A percentile compares a stretch with the other conserved stretches of the same genome.
Conservation (phyloP, 2,113 vertebrate genomes). For the Festucalex cinctus region DNA sequence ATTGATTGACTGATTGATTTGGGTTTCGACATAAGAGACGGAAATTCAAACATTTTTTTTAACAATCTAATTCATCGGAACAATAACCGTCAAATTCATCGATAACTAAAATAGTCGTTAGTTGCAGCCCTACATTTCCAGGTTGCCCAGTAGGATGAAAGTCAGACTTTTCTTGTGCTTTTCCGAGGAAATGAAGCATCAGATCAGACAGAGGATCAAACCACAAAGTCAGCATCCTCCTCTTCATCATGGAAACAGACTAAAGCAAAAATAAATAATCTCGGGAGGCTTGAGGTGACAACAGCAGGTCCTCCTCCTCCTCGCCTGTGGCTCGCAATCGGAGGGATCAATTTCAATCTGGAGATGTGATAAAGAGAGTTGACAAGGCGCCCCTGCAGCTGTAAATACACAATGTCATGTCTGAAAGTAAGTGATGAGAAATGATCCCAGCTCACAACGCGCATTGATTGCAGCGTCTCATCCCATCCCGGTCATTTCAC, state of each 20-base stretch:
- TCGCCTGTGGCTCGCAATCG: conserved; percentile 64
- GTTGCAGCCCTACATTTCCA: background rate
- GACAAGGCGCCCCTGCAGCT: conserved; percentile 59
- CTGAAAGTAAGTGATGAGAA: conserved; percentile 61
- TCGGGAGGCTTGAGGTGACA: conserved; percentile 59
- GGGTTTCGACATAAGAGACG: too few species aligned
- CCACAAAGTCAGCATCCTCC: conserved; percentile 35
- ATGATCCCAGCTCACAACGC: conserved; percentile 54
- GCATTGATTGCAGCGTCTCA: conserved; percentile 54
- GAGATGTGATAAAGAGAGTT: conserved; percentile 67
- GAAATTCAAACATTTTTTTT: too few species aligned
- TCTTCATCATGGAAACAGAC: conserved; percentile 53
- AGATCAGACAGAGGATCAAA: conserved; percentile 40
- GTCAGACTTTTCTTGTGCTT: background rate
- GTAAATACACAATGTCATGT: conserved; percentile 60
- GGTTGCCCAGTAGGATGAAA: background rate
- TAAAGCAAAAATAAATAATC: conserved; percentile 62
- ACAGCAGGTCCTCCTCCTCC: conserved; percentile 60
- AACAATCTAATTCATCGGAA: too few species aligned
- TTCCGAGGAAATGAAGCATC: background rate
- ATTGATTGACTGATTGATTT: too few species aligned
- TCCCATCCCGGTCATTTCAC: conserved; percentile 14
- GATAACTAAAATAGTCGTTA: too few species aligned
- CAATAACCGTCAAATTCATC: too few species aligned
- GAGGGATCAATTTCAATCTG: conserved; percentile 74